Percentiles rank a stretch among this genome's conserved stretches.
Conservation (phyloP, 2,888 invertebrate genomes). For the Eristalinus sepulchralis region DNA sequence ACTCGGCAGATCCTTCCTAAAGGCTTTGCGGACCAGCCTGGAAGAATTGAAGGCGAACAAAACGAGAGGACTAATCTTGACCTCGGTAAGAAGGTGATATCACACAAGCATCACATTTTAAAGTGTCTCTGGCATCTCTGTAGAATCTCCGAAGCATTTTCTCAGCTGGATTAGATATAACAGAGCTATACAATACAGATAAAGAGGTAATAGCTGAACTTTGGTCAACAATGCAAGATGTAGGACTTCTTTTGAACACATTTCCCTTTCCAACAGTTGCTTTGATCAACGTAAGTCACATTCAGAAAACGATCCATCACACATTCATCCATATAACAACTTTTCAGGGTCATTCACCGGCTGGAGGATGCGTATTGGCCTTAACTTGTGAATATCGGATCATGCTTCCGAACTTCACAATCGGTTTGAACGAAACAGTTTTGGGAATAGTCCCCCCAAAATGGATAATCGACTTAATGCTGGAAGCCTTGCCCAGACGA, state of each 20-base stretch:
- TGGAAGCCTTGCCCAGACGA: conserved; percentile 83
- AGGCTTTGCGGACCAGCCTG: conserved; percentile 84
- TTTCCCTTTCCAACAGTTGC: conserved; percentile 87
- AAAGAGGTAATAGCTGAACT: conserved; percentile 84
- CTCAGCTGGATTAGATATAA: conserved; percentile 89
- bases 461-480: conserved; percentile 85
- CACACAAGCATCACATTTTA: not conserved
- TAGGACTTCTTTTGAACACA: conserved; percentile 88
- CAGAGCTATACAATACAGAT: conserved; percentile 91
- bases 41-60: conserved; percentile 85
- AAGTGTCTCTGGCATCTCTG: conserved; percentile 16
- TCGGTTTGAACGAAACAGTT: conserved; percentile 91
- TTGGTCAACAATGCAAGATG: conserved; percentile 88
- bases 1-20: conserved; percentile 86
- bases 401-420: conserved; percentile 88
- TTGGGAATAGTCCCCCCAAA: conserved; percentile 88
- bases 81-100: conserved; percentile 84
- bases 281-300: conserved; percentile 86
- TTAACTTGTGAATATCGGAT: conserved; percentile 90
- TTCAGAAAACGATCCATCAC: not conserved
- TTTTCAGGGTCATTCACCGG: conserved; percentile 87
- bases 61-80: conserved; percentile 87
- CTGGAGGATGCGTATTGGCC: conserved; percentile 89
- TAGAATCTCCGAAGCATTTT: conserved; percentile 86
- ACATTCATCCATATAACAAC: not conserved